Evolutionary conservation across 1,140 invertebrate species (phyloP), one percentile per base, ranked within the genome.

Genomic region (Elysia chlorotica): DNA sequence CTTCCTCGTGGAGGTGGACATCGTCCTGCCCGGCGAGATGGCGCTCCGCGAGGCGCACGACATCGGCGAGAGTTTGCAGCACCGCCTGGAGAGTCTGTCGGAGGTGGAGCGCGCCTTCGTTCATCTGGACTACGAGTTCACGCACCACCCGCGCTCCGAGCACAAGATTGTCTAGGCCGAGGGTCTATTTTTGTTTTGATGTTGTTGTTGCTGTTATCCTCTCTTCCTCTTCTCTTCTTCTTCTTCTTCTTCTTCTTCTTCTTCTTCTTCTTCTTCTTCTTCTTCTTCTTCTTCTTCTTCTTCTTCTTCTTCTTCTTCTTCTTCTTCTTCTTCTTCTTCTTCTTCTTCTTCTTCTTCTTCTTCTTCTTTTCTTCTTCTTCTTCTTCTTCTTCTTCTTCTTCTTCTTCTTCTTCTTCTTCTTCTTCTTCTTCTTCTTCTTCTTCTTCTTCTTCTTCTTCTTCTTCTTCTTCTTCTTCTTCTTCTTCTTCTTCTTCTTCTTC

Each of bases 21-120:
- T 87, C 63, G 82, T 87, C 5, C 76, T 87, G 21, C 83, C 84
- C 2, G 81, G 85, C 63, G 78, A 86, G 28, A 87, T 89, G 87
- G 72, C 77, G 4, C 57, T 89, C 56, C 74, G 79, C 38, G 81
- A 87, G 62, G 82, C 88, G 0, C 88, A 89, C 70, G 84, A 89
- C 76, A 88, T 89, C 61, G 83, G 83, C 2, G 88, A 89, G 74
- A 74, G 81, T 25, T 80, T 89, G 54, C 88, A 89, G 75, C 82
- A 83, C 61, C 86, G 86, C 72, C 79, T 89, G 38, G 89, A 89
- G 78, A 65, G 76, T 38, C 73, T 89, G 35, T 78, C 82, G 17
- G 83, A 87, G 61, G 89, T 89, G 17, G 88, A 89, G 72, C 74
- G 89, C 71, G 87, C 88, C 1, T 89, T 89, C 78, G 88, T 89